phyloP scores from a whole-genome alignment of 2,113 vertebrate species.

The Protobothrops flavoviridis region DNA sequence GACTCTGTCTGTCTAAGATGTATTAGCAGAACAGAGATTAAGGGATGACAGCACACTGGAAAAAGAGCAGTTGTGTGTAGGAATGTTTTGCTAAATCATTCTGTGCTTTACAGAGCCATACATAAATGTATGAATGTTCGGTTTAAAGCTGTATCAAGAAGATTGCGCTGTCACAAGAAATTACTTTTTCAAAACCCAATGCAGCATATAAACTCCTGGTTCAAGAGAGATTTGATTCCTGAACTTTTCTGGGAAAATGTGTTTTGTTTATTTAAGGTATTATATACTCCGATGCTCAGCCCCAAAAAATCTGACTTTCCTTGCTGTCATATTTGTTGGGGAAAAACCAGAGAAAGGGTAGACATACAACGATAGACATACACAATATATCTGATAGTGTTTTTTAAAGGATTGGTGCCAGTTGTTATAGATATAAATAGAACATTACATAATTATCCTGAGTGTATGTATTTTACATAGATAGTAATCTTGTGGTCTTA shows the following conservation, averaged over 20 bases:
- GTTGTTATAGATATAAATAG: not conserved
- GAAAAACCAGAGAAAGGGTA: not conserved
- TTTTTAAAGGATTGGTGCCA: not conserved
- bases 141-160: not conserved
- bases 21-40: not conserved
- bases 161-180: not conserved
- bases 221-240: not conserved
- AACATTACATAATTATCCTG: not conserved
- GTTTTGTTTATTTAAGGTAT: not conserved
- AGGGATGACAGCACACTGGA: not conserved
- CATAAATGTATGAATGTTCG: not conserved
- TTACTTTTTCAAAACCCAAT: not conserved
- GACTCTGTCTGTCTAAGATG: constrained; percentile 35
- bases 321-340: not conserved
- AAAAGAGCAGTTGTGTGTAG: not conserved
- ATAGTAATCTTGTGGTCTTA: not conserved
- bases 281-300: not conserved
- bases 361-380: not conserved
- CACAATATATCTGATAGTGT: not conserved
- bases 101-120: not conserved
- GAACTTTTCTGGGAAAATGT: not conserved
- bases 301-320: not conserved
- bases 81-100: not conserved
- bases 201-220: not conserved
- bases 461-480: not conserved